Evolutionary conservation across 1,140 invertebrate genomes (phyloP), one percentile per base, ranked within the genome.

Genomic region (Nylanderia fulva): DNA sequence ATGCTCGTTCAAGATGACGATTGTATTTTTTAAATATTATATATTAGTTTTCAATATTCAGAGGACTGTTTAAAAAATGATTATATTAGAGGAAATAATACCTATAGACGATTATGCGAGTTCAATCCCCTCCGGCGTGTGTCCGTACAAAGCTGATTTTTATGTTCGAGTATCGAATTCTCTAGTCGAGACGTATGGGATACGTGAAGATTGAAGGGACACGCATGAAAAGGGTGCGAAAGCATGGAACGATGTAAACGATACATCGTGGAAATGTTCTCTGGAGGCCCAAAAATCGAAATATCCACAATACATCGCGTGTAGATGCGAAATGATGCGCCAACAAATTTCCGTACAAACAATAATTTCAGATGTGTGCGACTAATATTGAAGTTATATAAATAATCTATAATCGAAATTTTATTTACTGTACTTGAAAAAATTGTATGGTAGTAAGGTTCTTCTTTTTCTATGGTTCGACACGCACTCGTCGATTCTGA

Each of bases 71-170:
- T 42, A 11, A 3, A 72, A 60, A 58, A 85, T 3, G 72, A 82
- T 56, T 75, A 68, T 27, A 88, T 45, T 48, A 18, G 21, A 60
- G 2, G 13, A 18, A 15, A 29, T 45, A 13, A 84, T 56, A 88
- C n/a, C n/a, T 33, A 29, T 80, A 48, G 58, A 58, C 64, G 58
- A 75, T 75, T 61, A 72, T 60, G 45, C 15, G 84, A 54, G 56
- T 66, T 64, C 0, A 88, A 85, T 92, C 88, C 87, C 93, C 90
- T 79, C 56, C 61, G 90, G 92, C 91, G 88, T 91, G 91, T 92
- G 91, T 93, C 88, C 86, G 90, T 92, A 93, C 93, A 95, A 95
- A 95, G 93, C 93, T 94, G 94, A 94, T 95, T 94, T 95, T 95
- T 95, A 94, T 94, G 94, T 94, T 94, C 91, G 91, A 92, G 93